A percentile compares a stretch with the other conserved stretches of the same genome.
These are phyloP conservation scores for Theretra japonica DNA, from an alignment of 2,888 invertebrate species.

Conservation along the genomic window DNA sequence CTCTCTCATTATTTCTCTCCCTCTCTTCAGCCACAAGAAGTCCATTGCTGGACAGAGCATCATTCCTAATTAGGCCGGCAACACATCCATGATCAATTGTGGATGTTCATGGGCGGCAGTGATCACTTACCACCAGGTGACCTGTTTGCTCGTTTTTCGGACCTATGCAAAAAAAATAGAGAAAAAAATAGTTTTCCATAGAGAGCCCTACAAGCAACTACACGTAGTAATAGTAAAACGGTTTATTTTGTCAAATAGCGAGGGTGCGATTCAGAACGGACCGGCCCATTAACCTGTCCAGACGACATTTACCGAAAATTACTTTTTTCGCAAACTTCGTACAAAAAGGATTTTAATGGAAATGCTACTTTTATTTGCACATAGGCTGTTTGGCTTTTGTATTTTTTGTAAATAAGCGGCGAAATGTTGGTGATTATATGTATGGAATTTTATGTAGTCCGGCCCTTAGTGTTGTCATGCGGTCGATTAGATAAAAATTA, in stretches of 20 bases:
- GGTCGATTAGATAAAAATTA: too few relatives aligned
- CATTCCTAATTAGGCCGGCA: too few relatives aligned
- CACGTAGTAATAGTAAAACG: not conserved
- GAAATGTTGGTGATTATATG: not conserved
- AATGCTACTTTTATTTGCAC: slow-evolving; percentile 32
- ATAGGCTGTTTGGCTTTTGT: not conserved
- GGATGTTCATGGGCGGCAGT: too few relatives aligned
- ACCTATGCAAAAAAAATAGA: too few relatives aligned
- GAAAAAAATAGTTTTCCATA: too few relatives aligned
- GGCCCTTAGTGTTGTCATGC: too few relatives aligned
- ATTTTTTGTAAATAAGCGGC: not conserved
- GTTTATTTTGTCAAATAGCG: slow-evolving; percentile 45
- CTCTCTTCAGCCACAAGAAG: too few relatives aligned
- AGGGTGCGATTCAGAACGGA: slow-evolving; percentile 44
- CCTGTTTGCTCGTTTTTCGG: too few relatives aligned
- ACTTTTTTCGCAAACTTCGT: slow-evolving; percentile 51
- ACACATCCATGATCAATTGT: too few relatives aligned
- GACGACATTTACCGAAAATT: slow-evolving; percentile 59
- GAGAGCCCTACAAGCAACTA: not conserved
- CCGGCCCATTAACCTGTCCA: slow-evolving; percentile 52
- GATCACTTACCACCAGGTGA: too few relatives aligned
- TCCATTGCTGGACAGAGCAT: too few relatives aligned
- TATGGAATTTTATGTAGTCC: not conserved
- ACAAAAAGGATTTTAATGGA: slow-evolving; percentile 47
- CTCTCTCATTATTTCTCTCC: too few relatives aligned